Conservation (phyloP, 2,797 vertebrate species). For the Meriones psammophilus region DNA sequence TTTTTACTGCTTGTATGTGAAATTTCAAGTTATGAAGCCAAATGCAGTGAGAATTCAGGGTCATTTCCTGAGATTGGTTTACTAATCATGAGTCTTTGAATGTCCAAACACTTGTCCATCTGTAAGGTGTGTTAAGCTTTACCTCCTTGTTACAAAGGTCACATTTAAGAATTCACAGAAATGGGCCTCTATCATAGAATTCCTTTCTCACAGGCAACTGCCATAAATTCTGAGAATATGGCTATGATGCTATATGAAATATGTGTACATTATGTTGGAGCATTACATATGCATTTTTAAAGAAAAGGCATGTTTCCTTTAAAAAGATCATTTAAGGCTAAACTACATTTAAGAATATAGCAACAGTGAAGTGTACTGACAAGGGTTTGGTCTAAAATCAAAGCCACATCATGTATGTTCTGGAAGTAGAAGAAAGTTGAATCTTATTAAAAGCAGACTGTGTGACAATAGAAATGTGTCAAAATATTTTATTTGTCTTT, state of each 20-base stretch:
- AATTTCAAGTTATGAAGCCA: conserved; percentile 82
- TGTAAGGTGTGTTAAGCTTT: conserved; percentile 81
- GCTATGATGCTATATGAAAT: conserved; percentile 45
- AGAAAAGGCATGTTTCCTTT: conserved; percentile 84
- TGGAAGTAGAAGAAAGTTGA: conserved; percentile 85
- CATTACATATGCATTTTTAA: conserved; percentile 85
- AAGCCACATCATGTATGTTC: conserved; percentile 83
- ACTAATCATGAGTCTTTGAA: conserved; percentile 77
- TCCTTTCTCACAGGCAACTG: conserved; percentile 51
- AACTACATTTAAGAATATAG: conserved; percentile 86
- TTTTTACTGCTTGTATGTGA: conserved; percentile 80
- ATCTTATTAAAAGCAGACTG: conserved; percentile 86
- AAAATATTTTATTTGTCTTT: conserved; percentile 90
- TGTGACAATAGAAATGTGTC: conserved; percentile 89
- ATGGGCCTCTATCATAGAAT: conserved; percentile 61
- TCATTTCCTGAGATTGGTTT: conserved; percentile 76
- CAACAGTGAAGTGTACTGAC: conserved; percentile 87
- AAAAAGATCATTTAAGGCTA: conserved; percentile 92
- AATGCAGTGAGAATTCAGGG: conserved; percentile 79
- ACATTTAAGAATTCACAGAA: conserved; percentile 68
- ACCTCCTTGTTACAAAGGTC: conserved; percentile 69
- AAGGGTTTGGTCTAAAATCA: conserved; percentile 82
- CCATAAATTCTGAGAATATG: fast-evolving
- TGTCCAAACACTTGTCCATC: conserved; percentile 63
- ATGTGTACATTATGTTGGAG: background rate